Base-by-base conservation (phyloP, 2,888 invertebrate genomes). In the Dryomyza anilis region DNA sequence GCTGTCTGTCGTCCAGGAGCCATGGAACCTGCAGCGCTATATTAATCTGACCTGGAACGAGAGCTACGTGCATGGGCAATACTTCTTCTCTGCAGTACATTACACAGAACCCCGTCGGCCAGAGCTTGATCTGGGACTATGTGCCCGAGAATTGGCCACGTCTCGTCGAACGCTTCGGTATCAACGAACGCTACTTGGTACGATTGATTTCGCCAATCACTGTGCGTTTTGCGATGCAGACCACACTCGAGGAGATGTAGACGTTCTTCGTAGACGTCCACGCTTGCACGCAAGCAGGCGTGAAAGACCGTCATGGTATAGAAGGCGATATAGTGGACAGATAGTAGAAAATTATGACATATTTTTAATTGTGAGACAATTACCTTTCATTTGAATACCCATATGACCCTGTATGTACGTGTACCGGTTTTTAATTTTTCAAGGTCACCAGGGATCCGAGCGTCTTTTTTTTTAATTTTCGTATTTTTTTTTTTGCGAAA, bases 161-260 rank as follows among this genome's bases (percentile, higher is more conserved):
- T 39, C 82, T 96, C 0, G 90, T 94, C 0, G 85, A 89, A 0
- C 87, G 93, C 61, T 96, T 94, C 81, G 89, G 91, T 0, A 83
- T 95, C 29, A 95, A 94, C 80, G 92, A 95, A 75, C 88, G 95
- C 14, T 89, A 91, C 69, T 84, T 97, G 52, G 96, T 96, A 12
- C 84, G 87, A 53, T 74, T 94, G 69, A 88, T 96, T 63, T 91
- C 91, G 0, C 82, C 83, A 0, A 88, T 95, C 56, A 91, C 93
- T 0, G 78, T 78, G 1, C 83, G 85, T 1, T 96, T 95, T 77
- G 86, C 89, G 7, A 90, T 91, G 0, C 84, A 89, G 61, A 83
- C 85, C 0, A 89, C 89, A 78, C 85, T 94, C 1, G 83, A 89
- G 69, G 94, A 96, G 87, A 91, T 94, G 86, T 84, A 89, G 73